These are phyloP conservation scores for Plusia festucae DNA, from an alignment of 2,888 invertebrate genomes.

Conservation along the genomic window DNA sequence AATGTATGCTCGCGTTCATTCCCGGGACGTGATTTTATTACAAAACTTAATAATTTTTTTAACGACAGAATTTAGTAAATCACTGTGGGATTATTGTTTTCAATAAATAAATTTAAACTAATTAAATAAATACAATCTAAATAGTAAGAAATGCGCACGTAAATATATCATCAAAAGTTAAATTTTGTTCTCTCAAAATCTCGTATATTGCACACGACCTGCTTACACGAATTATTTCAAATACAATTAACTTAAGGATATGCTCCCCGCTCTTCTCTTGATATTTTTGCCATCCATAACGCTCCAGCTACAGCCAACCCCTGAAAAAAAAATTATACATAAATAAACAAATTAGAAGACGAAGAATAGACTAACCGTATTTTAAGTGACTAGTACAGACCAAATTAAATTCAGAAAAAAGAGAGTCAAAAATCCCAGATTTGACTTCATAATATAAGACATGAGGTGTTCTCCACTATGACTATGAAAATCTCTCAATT, in stretches of 20 bases:
- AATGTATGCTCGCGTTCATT: too few species aligned
- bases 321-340: slow-evolving; percentile 76
- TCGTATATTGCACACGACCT: not conserved
- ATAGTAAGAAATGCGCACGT: slow-evolving; percentile 17
- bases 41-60: too few species aligned
- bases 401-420: too few species aligned
- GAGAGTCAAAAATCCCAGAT: not conserved
- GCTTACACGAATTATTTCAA: slow-evolving; percentile 4
- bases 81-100: not conserved
- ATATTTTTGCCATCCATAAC: slow-evolving; percentile 83
- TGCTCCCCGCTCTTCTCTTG: slow-evolving; percentile 75
- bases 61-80: not conserved
- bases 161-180: not conserved
- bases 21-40: too few species aligned
- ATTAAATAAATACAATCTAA: not conserved
- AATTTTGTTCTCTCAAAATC: slow-evolving; percentile 41
- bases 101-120: too few species aligned
- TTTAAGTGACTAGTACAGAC: too few species aligned
- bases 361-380: too few species aligned
- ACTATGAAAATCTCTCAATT: too few species aligned
- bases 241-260: slow-evolving; percentile 66
- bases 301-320: slow-evolving; percentile 79
- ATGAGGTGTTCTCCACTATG: not conserved
- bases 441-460: not conserved
- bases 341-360: too few species aligned